phyloP scores from a whole-genome alignment of 2,888 invertebrate genomes.

The Leptarthrus brevirostris region DNA sequence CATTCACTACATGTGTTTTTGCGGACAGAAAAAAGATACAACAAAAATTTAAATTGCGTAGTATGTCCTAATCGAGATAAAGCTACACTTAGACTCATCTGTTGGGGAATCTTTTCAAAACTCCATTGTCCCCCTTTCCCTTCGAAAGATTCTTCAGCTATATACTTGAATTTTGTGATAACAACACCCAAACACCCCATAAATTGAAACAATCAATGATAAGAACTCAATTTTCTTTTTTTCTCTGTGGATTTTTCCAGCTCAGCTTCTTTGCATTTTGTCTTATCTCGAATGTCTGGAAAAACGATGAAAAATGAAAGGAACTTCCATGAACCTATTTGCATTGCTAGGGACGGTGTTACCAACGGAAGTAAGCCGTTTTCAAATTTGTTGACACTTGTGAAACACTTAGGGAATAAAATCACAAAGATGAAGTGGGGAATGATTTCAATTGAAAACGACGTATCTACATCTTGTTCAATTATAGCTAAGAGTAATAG shows the following conservation, averaged over 20 bases:
- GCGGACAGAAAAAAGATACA: neutral
- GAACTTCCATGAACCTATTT: conserved; percentile 22
- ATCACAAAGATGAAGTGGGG: too few relatives aligned
- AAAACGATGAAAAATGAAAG: conserved; percentile 4
- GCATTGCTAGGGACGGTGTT: neutral
- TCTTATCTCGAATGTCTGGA: conserved; percentile 4
- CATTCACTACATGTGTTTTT: neutral
- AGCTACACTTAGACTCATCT: neutral
- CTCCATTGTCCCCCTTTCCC: neutral
- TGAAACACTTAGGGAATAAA: too few relatives aligned
- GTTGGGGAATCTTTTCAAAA: neutral
- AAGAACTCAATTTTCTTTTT: neutral
- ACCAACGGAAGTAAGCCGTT: too few relatives aligned
- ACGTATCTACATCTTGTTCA: too few relatives aligned
- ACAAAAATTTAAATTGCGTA: neutral
- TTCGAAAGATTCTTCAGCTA: neutral
- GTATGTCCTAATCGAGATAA: neutral
- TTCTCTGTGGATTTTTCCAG: neutral
- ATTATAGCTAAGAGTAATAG: too few relatives aligned
- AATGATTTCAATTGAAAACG: too few relatives aligned
- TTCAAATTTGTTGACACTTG: too few relatives aligned
- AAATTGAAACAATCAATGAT: neutral
- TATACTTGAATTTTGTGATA: neutral
- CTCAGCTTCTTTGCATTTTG: neutral
- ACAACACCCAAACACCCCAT: neutral